phyloP scores from a whole-genome alignment of 2,888 invertebrate genomes.

The Acrobasis consociella region DNA sequence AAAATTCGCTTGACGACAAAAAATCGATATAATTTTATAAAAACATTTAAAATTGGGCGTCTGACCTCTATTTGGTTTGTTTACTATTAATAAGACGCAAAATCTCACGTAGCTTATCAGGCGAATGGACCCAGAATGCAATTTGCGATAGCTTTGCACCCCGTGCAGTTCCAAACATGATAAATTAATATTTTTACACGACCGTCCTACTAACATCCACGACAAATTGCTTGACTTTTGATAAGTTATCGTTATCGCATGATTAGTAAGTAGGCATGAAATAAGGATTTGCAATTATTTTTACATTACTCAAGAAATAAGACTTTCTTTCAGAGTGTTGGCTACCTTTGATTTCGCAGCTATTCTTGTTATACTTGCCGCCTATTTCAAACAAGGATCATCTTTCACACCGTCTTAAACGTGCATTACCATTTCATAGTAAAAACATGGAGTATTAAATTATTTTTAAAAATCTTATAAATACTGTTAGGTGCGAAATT shows the following conservation, averaged over 20 bases:
- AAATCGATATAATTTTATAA: conserved; percentile 8
- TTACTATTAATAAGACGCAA: conserved; percentile 15
- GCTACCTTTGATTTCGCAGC: no score
- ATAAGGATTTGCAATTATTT: conserved; percentile 16
- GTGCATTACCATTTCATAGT: no score
- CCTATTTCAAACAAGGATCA: no score
- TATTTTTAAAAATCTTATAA: conserved; percentile 10
- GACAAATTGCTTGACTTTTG: conserved; percentile 62
- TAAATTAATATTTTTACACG: conserved; percentile 35
- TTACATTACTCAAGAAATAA: neutral
- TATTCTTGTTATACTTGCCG: no score
- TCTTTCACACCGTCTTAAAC: no score
- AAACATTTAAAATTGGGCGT: conserved; percentile 9
- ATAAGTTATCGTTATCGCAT: conserved; percentile 54
- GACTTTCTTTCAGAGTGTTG: no score
- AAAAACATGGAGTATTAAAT: no score
- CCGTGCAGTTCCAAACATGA: conserved; percentile 42
- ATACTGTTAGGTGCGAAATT: conserved; percentile 27
- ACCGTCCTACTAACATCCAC: conserved; percentile 60
- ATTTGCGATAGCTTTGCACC: conserved; percentile 65
- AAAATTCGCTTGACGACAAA: conserved; percentile 1
- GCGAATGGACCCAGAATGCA: conserved; percentile 48
- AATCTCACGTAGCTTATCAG: conserved; percentile 18
- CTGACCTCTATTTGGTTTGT: conserved; percentile 12
- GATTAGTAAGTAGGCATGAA: conserved; percentile 43